Conservation (phyloP, 2,888 invertebrate species). For the Oxytorus armatus region DNA sequence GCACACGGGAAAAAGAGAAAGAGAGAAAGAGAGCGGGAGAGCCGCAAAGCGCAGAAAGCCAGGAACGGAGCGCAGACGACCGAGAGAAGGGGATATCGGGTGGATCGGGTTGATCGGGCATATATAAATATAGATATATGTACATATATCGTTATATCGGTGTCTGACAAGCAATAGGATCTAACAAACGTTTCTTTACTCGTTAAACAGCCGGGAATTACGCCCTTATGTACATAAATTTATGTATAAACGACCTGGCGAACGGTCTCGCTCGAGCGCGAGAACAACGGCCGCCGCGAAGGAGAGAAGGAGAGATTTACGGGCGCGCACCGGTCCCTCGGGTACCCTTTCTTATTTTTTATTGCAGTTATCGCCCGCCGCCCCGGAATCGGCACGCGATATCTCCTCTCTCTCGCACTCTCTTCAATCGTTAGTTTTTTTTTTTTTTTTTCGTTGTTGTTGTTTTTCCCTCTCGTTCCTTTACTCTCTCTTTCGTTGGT, state of each 20-base stretch:
- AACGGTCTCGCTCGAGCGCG: conserved; percentile 59
- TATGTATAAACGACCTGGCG: conserved; percentile 46
- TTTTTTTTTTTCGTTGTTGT: too few relatives aligned
- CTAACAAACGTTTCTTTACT: too few relatives aligned
- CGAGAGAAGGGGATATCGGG: conserved; percentile 7
- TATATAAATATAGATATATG: too few relatives aligned
- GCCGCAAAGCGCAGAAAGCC: conserved; percentile 11
- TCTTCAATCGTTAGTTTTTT: conserved; percentile 49
- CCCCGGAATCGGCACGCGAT: conserved; percentile 70
- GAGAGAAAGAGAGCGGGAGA: too few relatives aligned
- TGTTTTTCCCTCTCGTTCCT: too few relatives aligned
- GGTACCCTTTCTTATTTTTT: conserved; percentile 70
- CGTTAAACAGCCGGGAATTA: not conserved
- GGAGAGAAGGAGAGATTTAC: conserved; percentile 77
- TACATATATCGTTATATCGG: too few relatives aligned
- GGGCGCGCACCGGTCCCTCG: conserved; percentile 78
- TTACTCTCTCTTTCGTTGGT: too few relatives aligned
- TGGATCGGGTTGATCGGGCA: too few relatives aligned
- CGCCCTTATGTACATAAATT: conserved; percentile 18
- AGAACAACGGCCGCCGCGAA: conserved; percentile 68
- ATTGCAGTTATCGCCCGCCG: conserved; percentile 71
- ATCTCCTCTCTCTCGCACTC: conserved; percentile 63
- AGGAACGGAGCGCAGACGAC: conserved; percentile 12
- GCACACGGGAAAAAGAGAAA: conserved; percentile 4
- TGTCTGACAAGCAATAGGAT: too few relatives aligned